A percentile compares a stretch with the other conserved stretches of the same genome.
Conservation (phyloP, 2,797 vertebrate species). For the Choloepus didactylus region DNA sequence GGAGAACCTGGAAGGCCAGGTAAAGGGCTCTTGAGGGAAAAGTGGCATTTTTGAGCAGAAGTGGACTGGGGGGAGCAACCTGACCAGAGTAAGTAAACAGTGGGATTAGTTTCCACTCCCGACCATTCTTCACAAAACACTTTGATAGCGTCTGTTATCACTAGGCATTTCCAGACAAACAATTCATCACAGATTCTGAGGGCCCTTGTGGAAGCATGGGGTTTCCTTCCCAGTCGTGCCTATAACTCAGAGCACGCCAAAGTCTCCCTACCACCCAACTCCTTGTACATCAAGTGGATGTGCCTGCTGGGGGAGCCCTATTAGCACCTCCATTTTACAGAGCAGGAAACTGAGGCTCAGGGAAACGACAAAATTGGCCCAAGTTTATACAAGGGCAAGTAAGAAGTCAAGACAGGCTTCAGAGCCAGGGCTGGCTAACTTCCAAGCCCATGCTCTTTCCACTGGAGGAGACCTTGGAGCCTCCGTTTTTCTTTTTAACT, state of each 20-base stretch:
- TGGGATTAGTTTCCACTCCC: not conserved
- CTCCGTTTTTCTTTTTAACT: slow-evolving; percentile 6
- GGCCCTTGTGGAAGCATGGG: slow-evolving; percentile 12
- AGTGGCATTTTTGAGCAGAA: not conserved
- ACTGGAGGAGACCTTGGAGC: not conserved
- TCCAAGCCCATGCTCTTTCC: not conserved
- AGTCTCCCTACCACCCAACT: not conserved
- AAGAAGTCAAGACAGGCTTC: slow-evolving; percentile 19
- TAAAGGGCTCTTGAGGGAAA: not conserved
- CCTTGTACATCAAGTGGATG: not conserved
- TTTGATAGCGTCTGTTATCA: slow-evolving; percentile 81
- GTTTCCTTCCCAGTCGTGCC: not conserved
- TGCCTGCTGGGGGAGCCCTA: not conserved
- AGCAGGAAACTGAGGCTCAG: not conserved
- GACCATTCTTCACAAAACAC: slow-evolving; percentile 63
- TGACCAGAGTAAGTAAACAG: slow-evolving; percentile 31
- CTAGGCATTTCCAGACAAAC: slow-evolving; percentile 74
- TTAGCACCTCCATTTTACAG: not conserved
- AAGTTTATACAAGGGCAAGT: not conserved
- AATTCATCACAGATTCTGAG: slow-evolving; percentile 80
- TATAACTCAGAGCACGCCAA: not conserved
- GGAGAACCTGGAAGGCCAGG: not conserved
- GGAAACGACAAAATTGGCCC: slow-evolving; percentile 15
- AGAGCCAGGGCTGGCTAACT: not conserved
- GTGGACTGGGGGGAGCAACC: not conserved